phyloP scores from a whole-genome alignment of 2,888 invertebrate genomes.

The Branchipolynoe longqiensis region DNA sequence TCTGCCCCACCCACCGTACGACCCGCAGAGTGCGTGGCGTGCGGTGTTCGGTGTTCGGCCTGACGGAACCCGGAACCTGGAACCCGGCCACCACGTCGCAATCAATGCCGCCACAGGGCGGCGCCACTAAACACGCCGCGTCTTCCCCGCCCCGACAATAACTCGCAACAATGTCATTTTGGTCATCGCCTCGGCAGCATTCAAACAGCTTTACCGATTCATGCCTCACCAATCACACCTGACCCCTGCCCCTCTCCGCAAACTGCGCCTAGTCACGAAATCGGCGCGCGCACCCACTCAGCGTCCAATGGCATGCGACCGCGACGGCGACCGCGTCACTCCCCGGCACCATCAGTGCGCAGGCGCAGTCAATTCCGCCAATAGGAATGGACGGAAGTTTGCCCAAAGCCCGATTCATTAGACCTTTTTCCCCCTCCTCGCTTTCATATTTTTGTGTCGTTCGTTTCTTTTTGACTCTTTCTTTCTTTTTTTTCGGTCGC shows the following conservation, averaged over 20 bases:
- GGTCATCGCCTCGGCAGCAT: slow-evolving; percentile 46
- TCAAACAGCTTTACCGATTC: slow-evolving; percentile 55
- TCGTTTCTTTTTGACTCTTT: too few species aligned
- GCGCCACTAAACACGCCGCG: slow-evolving; percentile 17
- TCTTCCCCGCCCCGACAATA: slow-evolving; percentile 40
- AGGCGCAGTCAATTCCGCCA: slow-evolving; percentile 21
- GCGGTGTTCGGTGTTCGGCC: too few species aligned
- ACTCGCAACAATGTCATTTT: slow-evolving; percentile 55
- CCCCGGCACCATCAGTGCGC: background rate
- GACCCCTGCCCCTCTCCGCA: slow-evolving; percentile 24
- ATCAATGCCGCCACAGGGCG: slow-evolving; percentile 41
- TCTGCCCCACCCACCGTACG: too few species aligned
- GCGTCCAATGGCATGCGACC: slow-evolving; percentile 34
- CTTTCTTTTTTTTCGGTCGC: too few species aligned
- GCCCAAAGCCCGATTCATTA: slow-evolving; percentile 38
- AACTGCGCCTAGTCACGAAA: slow-evolving; percentile 51
- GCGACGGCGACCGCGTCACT: background rate
- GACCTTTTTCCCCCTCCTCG: background rate
- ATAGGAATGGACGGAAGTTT: slow-evolving; percentile 45
- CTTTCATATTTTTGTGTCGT: too few species aligned
- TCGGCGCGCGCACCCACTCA: slow-evolving; percentile 28
- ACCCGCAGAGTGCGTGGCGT: too few species aligned
- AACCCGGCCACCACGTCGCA: slow-evolving; percentile 34
- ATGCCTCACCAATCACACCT: slow-evolving; percentile 55
- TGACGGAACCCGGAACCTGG: too few species aligned